Evolutionary conservation across 2,113 vertebrate genomes (phyloP).

Genomic region (Myiagra hebetior): DNA sequence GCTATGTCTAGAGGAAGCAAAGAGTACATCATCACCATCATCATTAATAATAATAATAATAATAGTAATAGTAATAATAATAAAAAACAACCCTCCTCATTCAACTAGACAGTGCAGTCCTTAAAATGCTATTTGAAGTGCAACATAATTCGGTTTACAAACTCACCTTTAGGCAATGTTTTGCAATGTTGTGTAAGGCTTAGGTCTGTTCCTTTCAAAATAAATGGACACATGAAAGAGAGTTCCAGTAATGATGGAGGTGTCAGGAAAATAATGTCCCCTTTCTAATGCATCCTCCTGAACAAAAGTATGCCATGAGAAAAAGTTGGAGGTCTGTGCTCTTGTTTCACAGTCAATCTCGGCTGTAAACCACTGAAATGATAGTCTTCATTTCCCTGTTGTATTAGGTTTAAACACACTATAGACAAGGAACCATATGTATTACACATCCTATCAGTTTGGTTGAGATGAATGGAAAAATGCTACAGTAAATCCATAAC

Average conservation of each 20-base stretch:
- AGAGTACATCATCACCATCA: neutral
- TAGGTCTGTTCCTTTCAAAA: neutral
- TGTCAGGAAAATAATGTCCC: neutral
- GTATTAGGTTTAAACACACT: neutral
- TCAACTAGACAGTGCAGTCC: neutral
- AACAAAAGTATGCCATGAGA: neutral
- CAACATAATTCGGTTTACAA: neutral
- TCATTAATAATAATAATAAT: neutral
- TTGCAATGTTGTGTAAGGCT: neutral
- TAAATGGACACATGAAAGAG: neutral
- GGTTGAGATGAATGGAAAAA: neutral
- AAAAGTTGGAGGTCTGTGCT: neutral
- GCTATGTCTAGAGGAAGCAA: neutral
- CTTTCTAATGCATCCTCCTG: neutral
- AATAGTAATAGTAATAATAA: neutral
- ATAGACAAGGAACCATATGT: neutral
- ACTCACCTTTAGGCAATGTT: neutral
- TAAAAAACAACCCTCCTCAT: neutral
- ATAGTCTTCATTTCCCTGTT: neutral
- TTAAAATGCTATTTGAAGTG: neutral
- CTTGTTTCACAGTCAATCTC: neutral
- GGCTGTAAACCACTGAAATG: neutral
- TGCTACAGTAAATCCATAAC: neutral
- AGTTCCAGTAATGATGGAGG: neutral
- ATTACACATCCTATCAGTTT: neutral